Evolutionary conservation across 2,888 invertebrate species (phyloP).

Genomic region (Eupithecia centaureata): DNA sequence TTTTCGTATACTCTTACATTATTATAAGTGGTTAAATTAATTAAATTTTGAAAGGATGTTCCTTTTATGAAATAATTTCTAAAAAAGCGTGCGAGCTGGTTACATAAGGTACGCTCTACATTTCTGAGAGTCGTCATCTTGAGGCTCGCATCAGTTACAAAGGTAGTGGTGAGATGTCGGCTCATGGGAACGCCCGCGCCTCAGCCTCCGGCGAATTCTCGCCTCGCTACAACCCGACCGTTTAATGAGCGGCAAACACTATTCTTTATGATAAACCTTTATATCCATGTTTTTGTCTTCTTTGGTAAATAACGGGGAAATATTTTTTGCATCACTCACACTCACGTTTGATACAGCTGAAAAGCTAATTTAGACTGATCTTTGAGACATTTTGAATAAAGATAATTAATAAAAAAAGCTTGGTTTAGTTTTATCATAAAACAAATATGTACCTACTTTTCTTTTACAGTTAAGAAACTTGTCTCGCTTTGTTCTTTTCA

Average conservation of each 20-base stretch:
- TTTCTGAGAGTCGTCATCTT: not conserved
- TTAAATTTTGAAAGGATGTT: too few relatives aligned
- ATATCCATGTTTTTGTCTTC: slow-evolving; percentile 2
- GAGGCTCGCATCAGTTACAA: slow-evolving; percentile 10
- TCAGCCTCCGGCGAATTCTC: slow-evolving; percentile 71
- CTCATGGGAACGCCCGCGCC: slow-evolving; percentile 63
- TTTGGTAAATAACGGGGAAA: not conserved
- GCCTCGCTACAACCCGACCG: slow-evolving; percentile 54
- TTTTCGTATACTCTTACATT: too few relatives aligned
- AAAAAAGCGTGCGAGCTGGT: not conserved
- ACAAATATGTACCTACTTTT: too few relatives aligned
- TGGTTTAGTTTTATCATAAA: too few relatives aligned
- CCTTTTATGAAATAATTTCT: too few relatives aligned
- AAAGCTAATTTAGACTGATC: not conserved
- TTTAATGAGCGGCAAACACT: slow-evolving; percentile 65
- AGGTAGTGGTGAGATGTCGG: slow-evolving; percentile 55
- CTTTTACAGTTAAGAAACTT: not conserved
- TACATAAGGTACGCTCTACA: not conserved
- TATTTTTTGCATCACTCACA: not conserved
- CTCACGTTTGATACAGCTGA: not conserved
- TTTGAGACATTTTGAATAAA: not conserved
- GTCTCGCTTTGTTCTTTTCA: not conserved
- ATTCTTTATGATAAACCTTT: slow-evolving; percentile 12
- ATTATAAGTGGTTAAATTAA: too few relatives aligned
- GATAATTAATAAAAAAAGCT: not conserved